Percentiles rank a stretch among this genome's conserved stretches.
These are phyloP conservation scores for Bothrops jararaca DNA, from an alignment of 2,113 vertebrate genomes.

Conservation along the genomic window DNA sequence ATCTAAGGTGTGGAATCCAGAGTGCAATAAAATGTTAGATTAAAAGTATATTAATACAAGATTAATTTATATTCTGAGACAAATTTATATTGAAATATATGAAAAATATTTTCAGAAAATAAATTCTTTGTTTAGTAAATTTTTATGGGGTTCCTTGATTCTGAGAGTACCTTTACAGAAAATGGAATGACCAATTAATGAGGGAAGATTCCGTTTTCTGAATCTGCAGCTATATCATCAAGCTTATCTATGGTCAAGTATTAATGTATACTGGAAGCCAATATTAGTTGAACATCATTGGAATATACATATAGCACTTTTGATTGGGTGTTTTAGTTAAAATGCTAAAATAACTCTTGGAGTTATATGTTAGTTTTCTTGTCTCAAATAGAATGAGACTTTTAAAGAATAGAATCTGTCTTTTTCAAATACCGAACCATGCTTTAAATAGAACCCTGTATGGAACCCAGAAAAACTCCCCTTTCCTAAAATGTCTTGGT, in stretches of 20 bases:
- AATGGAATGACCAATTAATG: background rate
- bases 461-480: background rate
- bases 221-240: background rate
- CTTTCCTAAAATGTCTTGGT: background rate
- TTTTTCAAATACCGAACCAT: background rate
- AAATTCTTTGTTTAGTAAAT: background rate
- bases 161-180: background rate
- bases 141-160: background rate
- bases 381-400: background rate
- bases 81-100: background rate
- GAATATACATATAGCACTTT: background rate
- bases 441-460: background rate
- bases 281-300: background rate
- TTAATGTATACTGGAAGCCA: background rate
- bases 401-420: background rate
- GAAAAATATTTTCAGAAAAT: background rate
- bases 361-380: background rate
- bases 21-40: background rate
- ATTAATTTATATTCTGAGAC: background rate
- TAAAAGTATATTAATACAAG: background rate
- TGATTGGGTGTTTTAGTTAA: background rate
- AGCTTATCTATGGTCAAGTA: background rate
- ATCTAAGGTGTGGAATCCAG: slow-evolving; percentile 31
- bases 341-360: background rate
- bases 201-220: background rate